Percentiles rank a stretch among this genome's conserved stretches.
phyloP scores from a whole-genome alignment of 1,140 invertebrate genomes.

The Radopholus similis region DNA sequence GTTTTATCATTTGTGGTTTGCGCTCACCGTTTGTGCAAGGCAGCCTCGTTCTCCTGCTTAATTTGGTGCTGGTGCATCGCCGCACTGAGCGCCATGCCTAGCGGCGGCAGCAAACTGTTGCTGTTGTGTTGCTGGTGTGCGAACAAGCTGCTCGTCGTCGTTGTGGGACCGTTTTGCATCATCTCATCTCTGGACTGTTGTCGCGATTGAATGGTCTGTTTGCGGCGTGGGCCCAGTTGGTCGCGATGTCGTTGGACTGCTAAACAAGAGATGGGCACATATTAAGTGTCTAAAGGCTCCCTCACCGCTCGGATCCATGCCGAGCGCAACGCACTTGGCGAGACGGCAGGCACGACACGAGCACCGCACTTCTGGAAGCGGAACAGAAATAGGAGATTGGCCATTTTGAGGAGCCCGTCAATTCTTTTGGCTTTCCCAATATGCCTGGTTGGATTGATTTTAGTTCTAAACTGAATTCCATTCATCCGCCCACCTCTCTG shows the following conservation, averaged over 20 bases:
- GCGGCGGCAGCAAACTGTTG: background rate
- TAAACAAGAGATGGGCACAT: background rate
- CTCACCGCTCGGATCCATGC: slow-evolving; percentile 19
- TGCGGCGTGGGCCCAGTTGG: slow-evolving; percentile 23
- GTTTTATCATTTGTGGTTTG: no score
- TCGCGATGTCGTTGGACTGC: slow-evolving; percentile 28
- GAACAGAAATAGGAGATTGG: no score
- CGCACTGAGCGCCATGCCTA: background rate
- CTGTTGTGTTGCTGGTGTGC: background rate
- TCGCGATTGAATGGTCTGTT: background rate
- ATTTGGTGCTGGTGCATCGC: background rate
- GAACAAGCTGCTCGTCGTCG: background rate
- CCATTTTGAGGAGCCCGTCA: no score
- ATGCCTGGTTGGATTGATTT: slow-evolving; percentile 6
- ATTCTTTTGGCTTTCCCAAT: no score
- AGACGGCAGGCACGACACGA: slow-evolving; percentile 28
- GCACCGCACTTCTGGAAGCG: slow-evolving; percentile 28
- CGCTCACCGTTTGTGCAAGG: no score
- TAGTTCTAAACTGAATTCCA: background rate
- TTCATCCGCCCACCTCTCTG: slow-evolving; percentile 1
- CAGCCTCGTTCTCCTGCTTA: no score
- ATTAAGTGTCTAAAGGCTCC: background rate
- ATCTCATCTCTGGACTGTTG: background rate
- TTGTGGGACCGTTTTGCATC: background rate
- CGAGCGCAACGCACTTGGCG: slow-evolving; percentile 19